phyloP scores from a whole-genome alignment of 2,888 invertebrate species.

The Macrostomum cliftonense region DNA sequence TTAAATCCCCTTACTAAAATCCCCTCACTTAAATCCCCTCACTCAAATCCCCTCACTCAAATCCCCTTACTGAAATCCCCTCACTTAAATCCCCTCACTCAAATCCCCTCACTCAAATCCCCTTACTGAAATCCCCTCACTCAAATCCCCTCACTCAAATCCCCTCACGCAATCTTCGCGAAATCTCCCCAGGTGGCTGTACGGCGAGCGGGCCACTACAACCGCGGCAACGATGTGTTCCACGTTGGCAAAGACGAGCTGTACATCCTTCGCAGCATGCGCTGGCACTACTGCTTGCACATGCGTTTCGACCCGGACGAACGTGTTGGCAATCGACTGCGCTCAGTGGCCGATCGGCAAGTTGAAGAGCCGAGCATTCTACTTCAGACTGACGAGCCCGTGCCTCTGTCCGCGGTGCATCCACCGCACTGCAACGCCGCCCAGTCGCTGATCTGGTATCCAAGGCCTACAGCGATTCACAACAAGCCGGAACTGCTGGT shows the following conservation, averaged over 20 bases:
- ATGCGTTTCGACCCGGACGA: slow-evolving; percentile 8
- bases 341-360: slow-evolving; percentile 5
- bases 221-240: slow-evolving; percentile 1
- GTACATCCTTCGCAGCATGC: slow-evolving; percentile 5
- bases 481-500: slow-evolving; percentile 9
- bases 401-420: slow-evolving; percentile 8
- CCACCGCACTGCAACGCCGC: slow-evolving; percentile 9
- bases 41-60: too few species aligned
- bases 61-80: too few species aligned
- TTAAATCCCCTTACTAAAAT: too few species aligned
- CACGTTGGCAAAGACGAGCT: slow-evolving; percentile 2
- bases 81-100: too few species aligned
- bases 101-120: too few species aligned
- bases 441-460: slow-evolving; percentile 10
- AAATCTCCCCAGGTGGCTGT: too few species aligned
- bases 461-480: not conserved
- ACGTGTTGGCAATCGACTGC: slow-evolving; percentile 4
- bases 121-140: too few species aligned
- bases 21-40: too few species aligned
- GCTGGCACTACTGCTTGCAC: slow-evolving; percentile 10
- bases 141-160: too few species aligned
- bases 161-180: too few species aligned
- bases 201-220: too few species aligned
- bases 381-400: not conserved
- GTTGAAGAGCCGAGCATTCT: slow-evolving; percentile 8